Base-by-base conservation (phyloP, 1,140 invertebrate species). In the Vanessa tameamea region DNA sequence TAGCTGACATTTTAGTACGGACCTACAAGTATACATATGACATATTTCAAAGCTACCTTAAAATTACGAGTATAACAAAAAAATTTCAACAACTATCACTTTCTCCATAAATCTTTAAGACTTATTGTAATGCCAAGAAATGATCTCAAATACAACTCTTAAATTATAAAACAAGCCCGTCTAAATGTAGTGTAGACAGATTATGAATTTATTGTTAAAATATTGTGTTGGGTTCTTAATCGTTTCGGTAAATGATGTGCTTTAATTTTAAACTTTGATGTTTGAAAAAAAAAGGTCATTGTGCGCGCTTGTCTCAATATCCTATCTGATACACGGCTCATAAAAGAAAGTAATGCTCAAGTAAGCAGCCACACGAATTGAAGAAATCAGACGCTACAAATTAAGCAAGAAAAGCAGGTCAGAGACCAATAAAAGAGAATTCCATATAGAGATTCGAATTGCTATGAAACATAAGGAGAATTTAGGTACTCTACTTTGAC, bases 381-480 rank as follows among this genome's bases (percentile, higher is more conserved):
- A 72, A 82, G 82, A 81, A 81, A 83, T 70, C 69, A 61, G 80
- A 78, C 80, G 77, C 79, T 68, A 69, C 71, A 57, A 75, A 73
- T 72, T 73, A 68, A 80, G 78, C 82, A 73, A 79, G 72, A 82
- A 87, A 87, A 84, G 78, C 80, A 82, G 86, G 87, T 88, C 86
- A 84, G 61, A 74, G 86, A 83, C 83, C 84, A 80, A 68, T 66
- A 69, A 73, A 82, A 82, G 78, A 81, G 77, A 83, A 81, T 70
- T 77, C 64, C 66, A 77, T 68, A 69, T 69, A 53, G 31, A 72
- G 70, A 79, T 80, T 85, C 70, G 68, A 75, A 78, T 80, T 81
- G 75, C 71, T 78, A 81, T 85, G 83, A 86, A 84, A 85, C 73
- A 72, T 69, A 76, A 43, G 37, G 37, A 82, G 75, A 80, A 82